Base-by-base conservation (phyloP, 1,140 invertebrate genomes). In the Drosophila nikananu region DNA sequence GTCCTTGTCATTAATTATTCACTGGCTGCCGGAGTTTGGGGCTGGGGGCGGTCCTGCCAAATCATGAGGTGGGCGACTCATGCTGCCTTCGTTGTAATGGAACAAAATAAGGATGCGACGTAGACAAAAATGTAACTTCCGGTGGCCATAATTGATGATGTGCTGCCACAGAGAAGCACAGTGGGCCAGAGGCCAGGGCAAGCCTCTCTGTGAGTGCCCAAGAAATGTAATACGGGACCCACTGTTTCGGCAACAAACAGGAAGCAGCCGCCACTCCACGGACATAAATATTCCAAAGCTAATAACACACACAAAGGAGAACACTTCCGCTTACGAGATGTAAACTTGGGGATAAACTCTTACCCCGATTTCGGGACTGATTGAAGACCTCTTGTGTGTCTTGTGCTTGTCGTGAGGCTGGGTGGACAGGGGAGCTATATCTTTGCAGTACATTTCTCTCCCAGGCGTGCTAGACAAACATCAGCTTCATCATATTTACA, bases 111-210 rank as follows among this genome's bases (percentile, higher is more conserved):
- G 81, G 78, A 81, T 70, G 72, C 61, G 64, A 58, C 46, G 62
- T 60, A 68, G 72, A 89, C 77, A 87, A 79, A 75, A 90, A 81
- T 81, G 71, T 70, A 46, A 72, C 86, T 86, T 89, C 84, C 84
- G 84, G 72, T 86, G 44, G 70, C 74, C 81, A 90, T 90, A 89
- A 89, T 89, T 89, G 84, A 89, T 89, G 84, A 90, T 89, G 61
- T 68, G 74, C 66, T 84, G 59, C 67, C 49, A 59, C 46, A 71
- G 55, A 55, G 63, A 71, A 42, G 54, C 37, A 63, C 51, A 66
- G 65, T 55, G 44, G 48, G 25, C 10, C 37, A 25, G 17, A 39
- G 27, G 17, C 30, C 17, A n/a, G 3, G 3, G 8, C 12, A 10
- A 1, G 21, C 8, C 23, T 6, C 10, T 39, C n/a, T 12, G 19